Percentiles rank a stretch among this genome's conserved stretches.
Evolutionary conservation across 2,113 vertebrate species (phyloP).

Genomic region (Austrofundulus limnaeus): DNA sequence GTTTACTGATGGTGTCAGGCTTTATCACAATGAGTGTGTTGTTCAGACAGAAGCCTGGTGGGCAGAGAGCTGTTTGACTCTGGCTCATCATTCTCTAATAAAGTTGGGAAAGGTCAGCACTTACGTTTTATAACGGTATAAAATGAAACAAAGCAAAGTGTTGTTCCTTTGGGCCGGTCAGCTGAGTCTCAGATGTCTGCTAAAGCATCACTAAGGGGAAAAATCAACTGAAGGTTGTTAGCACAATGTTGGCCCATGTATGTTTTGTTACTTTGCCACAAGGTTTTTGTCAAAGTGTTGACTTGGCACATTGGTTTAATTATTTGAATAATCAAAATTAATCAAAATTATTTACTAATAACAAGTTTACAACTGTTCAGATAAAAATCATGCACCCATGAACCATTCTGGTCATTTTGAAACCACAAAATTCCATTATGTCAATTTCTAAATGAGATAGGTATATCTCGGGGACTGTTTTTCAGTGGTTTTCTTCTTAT

Average conservation of each 20-base stretch:
- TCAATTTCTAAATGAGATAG: too few species aligned
- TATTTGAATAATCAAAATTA: too few species aligned
- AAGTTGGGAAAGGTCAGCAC: not conserved
- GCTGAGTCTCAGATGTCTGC: slow-evolving; percentile 27
- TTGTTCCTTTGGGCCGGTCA: slow-evolving; percentile 10
- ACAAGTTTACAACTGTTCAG: too few species aligned
- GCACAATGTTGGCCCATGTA: not conserved
- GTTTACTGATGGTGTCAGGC: slow-evolving; percentile 17
- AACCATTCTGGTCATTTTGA: too few species aligned
- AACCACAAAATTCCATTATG: too few species aligned
- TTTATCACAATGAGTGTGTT: slow-evolving; percentile 27
- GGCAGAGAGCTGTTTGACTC: slow-evolving; percentile 14
- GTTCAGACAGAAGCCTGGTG: slow-evolving; percentile 22
- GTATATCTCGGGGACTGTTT: too few species aligned
- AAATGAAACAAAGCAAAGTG: slow-evolving; percentile 2
- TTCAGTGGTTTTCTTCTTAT: too few species aligned
- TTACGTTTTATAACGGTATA: not conserved
- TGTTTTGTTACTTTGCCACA: not conserved
- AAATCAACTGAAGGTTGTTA: too few species aligned
- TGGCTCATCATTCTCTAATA: slow-evolving; percentile 6
- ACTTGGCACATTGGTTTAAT: too few species aligned
- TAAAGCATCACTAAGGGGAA: not conserved
- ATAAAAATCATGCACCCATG: too few species aligned
- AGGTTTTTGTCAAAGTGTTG: not conserved
- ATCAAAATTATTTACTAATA: too few species aligned